Conservation (phyloP, 2,888 invertebrate genomes). For the Chloroclystis v-ata region DNA sequence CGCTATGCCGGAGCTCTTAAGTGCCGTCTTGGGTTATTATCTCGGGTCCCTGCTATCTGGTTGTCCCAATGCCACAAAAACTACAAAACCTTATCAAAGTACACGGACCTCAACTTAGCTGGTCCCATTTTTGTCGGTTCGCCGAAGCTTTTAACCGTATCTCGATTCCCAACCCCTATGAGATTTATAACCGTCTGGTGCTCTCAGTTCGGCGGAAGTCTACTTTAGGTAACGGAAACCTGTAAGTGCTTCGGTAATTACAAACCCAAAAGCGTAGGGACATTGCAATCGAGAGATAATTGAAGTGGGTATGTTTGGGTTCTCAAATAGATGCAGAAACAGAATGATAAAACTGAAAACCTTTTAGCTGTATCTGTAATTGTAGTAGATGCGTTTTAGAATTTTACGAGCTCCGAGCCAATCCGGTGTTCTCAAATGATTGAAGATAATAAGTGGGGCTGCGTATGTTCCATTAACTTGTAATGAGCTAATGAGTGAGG, state of each 20-base stretch:
- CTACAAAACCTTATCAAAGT: constrained; percentile 68
- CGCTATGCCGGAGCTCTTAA: constrained; percentile 58
- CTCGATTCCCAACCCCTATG: constrained; percentile 43
- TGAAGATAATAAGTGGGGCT: constrained; percentile 48
- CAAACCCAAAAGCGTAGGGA: constrained; percentile 52
- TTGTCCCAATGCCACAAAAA: constrained; percentile 67
- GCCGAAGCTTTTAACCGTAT: constrained; percentile 72
- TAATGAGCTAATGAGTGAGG: constrained; percentile 68
- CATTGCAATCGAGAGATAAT: constrained; percentile 49
- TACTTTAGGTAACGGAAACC: constrained; percentile 65
- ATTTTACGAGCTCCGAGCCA: constrained; percentile 39
- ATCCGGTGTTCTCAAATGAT: constrained; percentile 47
- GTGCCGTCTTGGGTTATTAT: constrained; percentile 63
- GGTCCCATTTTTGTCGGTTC: constrained; percentile 64
- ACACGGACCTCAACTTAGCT: constrained; percentile 74
- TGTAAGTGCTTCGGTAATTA: constrained; percentile 57
- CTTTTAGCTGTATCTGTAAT: constrained; percentile 40
- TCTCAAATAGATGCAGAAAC: constrained; percentile 40
- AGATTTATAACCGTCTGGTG: constrained; percentile 69
- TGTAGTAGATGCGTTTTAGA: constrained; percentile 33
- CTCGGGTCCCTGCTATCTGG: constrained; percentile 64
- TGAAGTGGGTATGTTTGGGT: constrained; percentile 38
- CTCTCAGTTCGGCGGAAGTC: constrained; percentile 68
- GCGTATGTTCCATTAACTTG: constrained; percentile 63
- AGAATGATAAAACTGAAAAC: constrained; percentile 41